A percentile compares a stretch with the other conserved stretches of the same genome.
Evolutionary conservation across 1,140 invertebrate genomes (phyloP).

Genomic region (Meloidogyne floridensis): DNA sequence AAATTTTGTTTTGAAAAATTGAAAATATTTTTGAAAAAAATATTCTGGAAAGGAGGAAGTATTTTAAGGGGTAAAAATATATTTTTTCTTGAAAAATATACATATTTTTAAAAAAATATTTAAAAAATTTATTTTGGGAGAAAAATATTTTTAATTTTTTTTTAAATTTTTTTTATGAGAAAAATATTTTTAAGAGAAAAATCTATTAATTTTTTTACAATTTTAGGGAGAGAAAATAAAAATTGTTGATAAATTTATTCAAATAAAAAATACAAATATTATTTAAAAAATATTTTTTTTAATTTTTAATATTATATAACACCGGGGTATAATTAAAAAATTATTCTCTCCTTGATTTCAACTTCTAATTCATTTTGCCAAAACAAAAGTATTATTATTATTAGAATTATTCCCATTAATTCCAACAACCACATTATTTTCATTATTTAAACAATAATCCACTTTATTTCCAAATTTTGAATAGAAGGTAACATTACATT

Average conservation of each 20-base stretch:
- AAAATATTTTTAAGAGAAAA: too few relatives aligned
- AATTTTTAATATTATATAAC: background rate
- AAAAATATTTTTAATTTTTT: too few relatives aligned
- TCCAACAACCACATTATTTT: background rate
- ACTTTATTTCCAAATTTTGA: conserved; percentile 56
- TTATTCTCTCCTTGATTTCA: background rate
- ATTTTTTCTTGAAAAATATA: too few relatives aligned
- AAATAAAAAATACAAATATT: background rate
- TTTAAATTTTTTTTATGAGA: too few relatives aligned
- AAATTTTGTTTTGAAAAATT: too few relatives aligned
- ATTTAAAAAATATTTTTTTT: background rate
- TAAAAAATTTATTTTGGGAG: too few relatives aligned
- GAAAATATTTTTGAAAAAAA: too few relatives aligned
- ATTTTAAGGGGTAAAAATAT: too few relatives aligned
- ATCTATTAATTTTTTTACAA: too few relatives aligned
- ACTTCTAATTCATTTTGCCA: background rate
- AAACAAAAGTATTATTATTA: background rate
- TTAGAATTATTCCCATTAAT: background rate
- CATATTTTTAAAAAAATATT: too few relatives aligned
- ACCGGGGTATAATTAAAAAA: background rate
- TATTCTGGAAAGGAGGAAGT: too few relatives aligned
- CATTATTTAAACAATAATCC: conserved; percentile 46
- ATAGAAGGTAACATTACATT: conserved; percentile 51
- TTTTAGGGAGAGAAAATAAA: too few relatives aligned
- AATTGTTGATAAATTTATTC: background rate